Base-by-base conservation (phyloP, 1,140 invertebrate species). In the Episyrphus balteatus region DNA sequence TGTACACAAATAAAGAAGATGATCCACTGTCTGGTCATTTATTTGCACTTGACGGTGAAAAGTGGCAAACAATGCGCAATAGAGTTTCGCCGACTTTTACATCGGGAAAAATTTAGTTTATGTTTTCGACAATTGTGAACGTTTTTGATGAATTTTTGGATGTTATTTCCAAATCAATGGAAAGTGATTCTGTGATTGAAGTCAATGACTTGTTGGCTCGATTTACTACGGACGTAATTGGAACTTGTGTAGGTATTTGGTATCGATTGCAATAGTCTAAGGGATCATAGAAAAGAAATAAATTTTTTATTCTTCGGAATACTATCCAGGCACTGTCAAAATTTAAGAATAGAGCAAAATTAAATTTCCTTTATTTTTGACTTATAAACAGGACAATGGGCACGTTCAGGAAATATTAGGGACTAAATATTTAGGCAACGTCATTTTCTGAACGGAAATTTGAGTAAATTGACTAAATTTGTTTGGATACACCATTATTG, bases 241-340 rank as follows among this genome's bases (percentile, higher is more conserved):
- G 75, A 0, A 75, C 68, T 19, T 74, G 78, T 32, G 79, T n/a
- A n/a, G n/a, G n/a, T 75, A 9, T 81, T 81, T 56, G 81, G 80
- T 0, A 68, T 82, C 5, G 70, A 80, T 14, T 74, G 75, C 48
- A 74, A 78, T 42, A 71, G 75, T 19, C 32, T 62, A 8, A 40
- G 42, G 5, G 64, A 76, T 52, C 61, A n/a, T n/a, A n/a, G n/a
- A n/a, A n/a, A n/a, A n/a, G n/a, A n/a, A n/a, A n/a, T n/a, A n/a
- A n/a, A n/a, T n/a, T n/a, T n/a, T n/a, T n/a, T n/a, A n/a, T n/a
- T n/a, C n/a, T n/a, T n/a, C n/a, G n/a, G n/a, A n/a, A n/a, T n/a
- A n/a, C n/a, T n/a, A n/a, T n/a, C n/a, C n/a, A n/a, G n/a, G n/a
- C n/a, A n/a, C n/a, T n/a, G n/a, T n/a, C n/a, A n/a, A n/a, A n/a